phyloP scores from a whole-genome alignment of 2,888 invertebrate genomes.

The Lycia hirtaria region DNA sequence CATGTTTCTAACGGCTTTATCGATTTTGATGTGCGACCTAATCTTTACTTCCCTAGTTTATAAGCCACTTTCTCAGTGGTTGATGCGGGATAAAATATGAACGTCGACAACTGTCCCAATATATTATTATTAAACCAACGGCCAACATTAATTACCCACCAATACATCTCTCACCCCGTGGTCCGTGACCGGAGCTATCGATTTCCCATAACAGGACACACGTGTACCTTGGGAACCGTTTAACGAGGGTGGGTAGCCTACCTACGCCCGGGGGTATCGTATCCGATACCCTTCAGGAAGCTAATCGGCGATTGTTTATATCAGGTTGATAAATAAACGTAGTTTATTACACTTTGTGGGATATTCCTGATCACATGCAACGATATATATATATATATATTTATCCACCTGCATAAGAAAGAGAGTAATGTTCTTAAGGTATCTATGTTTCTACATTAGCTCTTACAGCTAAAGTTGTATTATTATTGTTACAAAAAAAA shows the following conservation, averaged over 20 bases:
- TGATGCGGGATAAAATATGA: no score
- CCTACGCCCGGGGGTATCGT: constrained; percentile 59
- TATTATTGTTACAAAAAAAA: no score
- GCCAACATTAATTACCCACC: constrained; percentile 4
- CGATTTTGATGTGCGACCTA: no score
- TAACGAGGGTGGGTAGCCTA: constrained; percentile 80
- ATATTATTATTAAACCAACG: background rate
- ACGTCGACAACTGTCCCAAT: background rate
- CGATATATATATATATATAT: no score
- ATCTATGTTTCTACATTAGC: no score
- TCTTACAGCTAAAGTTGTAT: no score
- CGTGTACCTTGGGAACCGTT: constrained; percentile 72
- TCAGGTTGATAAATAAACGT: background rate
- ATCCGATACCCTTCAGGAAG: constrained; percentile 53
- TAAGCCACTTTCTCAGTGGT: no score
- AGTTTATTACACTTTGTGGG: background rate
- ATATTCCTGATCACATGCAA: no score
- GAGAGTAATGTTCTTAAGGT: no score
- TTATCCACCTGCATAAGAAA: no score
- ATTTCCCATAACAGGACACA: constrained; percentile 46
- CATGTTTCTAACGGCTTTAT: no score
- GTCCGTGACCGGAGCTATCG: constrained; percentile 47
- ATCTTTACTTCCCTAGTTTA: no score
- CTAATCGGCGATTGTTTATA: constrained; percentile 26
- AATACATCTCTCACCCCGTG: constrained; percentile 21